These are phyloP conservation scores for Cheilinus undulatus DNA, from an alignment of 2,113 vertebrate genomes.

Conservation along the genomic window DNA sequence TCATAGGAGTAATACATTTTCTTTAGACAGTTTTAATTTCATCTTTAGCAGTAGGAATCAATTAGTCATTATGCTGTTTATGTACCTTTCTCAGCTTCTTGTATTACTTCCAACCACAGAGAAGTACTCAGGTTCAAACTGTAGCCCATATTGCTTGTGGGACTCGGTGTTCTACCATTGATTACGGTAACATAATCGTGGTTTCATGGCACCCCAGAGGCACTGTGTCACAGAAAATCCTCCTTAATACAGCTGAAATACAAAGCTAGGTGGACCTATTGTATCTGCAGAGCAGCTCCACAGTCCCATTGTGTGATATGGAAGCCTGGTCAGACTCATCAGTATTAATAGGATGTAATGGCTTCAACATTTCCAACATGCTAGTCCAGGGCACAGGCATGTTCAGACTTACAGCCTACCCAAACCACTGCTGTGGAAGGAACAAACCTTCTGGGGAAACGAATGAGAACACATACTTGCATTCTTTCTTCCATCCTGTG, in stretches of 20 bases:
- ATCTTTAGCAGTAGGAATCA: neutral
- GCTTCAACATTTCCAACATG: slow-evolving; percentile 21
- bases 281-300: slow-evolving; percentile 9
- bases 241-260: neutral
- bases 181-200: slow-evolving; percentile 19
- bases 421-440: slow-evolving; percentile 12
- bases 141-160: neutral
- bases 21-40: neutral
- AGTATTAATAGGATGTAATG: slow-evolving; percentile 43
- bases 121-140: neutral
- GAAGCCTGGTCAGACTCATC: slow-evolving; percentile 5
- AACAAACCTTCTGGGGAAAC: neutral
- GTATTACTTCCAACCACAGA: neutral
- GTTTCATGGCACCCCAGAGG: slow-evolving; percentile 8
- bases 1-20: neutral
- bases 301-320: slow-evolving; percentile 12
- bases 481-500: slow-evolving; percentile 27
- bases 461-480: slow-evolving; percentile 20
- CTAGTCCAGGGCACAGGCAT: slow-evolving; percentile 11
- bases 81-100: neutral
- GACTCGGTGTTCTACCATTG: slow-evolving; percentile 1
- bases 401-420: slow-evolving; percentile 36
- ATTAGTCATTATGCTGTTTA: neutral
- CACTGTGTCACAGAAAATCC: neutral
- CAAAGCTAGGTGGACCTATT: slow-evolving; percentile 6